Evolutionary conservation across 2,797 vertebrate genomes (phyloP), one percentile per base, ranked within the genome.

Genomic region (Gymnopithys bicolor): DNA sequence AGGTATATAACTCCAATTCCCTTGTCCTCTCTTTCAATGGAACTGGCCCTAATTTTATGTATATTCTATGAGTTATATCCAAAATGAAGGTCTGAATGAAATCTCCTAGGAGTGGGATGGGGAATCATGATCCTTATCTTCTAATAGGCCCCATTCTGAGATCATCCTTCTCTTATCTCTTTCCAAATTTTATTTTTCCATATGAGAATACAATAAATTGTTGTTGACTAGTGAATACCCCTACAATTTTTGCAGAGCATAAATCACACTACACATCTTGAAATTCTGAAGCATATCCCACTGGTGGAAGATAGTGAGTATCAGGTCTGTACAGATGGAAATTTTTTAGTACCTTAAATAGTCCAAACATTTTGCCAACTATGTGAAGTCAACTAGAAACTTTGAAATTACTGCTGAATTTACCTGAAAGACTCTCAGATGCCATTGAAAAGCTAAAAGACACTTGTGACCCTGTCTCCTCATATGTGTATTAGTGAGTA

Each of bases 161-260:
- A 60, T 94, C 77, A 89, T 86, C 51, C 13, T 79, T 90, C 70
- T 96, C 67, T 95, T 94, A 93, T 90, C 59, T 82, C 80, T 88
- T 92, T 95, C 87, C 91, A 96, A 80, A 93, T 90, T 70, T 64
- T 82, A 3, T 79, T 90, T 77, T 93, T 89, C 84, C 78, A 73
- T 69, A 92, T 95, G 89, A 62, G 33, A 92, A 37, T 41, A 87
- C 43, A 95, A 91, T 92, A 94, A 96, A 96, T 96, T 94, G 55
- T 56, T 95, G 89, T 75, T 84, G 92, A 95, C 49, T 88, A 67
- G 68, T 55, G 80, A 95, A 95, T 92, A 76, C 23, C 55, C 48
- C 48, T 32, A 52, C 46, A 69, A 41, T 7, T 70, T 67, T 84
- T 93, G 51, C 69, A 79, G 66, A 74, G 24, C 9, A 91, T 95